Evolutionary conservation across 2,888 invertebrate species (phyloP).

Genomic region (Linnaemya tessellans): DNA sequence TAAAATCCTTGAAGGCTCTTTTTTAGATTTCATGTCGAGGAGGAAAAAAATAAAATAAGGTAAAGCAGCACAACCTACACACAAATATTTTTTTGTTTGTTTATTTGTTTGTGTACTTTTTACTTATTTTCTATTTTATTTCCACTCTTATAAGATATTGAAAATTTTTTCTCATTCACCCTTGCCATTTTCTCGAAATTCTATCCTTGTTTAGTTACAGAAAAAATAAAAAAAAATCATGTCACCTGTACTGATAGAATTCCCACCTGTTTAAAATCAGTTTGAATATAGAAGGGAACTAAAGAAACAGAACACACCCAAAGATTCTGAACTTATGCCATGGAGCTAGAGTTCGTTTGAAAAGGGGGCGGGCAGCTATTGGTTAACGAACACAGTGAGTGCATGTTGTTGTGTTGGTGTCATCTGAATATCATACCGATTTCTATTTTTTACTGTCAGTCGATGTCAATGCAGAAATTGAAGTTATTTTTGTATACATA

Average conservation of each 20-base stretch:
- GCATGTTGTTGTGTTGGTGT: neutral
- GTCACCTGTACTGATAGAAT: slow-evolving; percentile 59
- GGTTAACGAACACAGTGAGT: neutral
- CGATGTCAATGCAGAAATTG: slow-evolving; percentile 42
- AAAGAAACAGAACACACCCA: slow-evolving; percentile 44
- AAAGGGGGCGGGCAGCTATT: slow-evolving; percentile 1
- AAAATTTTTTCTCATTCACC: slow-evolving; percentile 19
- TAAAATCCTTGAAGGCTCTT: slow-evolving; percentile 72
- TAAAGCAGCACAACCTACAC: slow-evolving; percentile 40
- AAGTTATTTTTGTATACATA: slow-evolving; percentile 46
- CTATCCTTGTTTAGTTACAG: slow-evolving; percentile 31
- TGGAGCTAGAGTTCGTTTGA: neutral
- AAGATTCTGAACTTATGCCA: slow-evolving; percentile 3
- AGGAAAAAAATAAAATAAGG: slow-evolving; percentile 12
- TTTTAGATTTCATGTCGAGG: slow-evolving; percentile 40
- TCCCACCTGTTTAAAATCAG: slow-evolving; percentile 64
- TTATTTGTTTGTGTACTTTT: slow-evolving; percentile 10
- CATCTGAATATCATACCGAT: slow-evolving; percentile 30
- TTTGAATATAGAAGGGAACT: slow-evolving; percentile 16
- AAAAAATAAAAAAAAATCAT: slow-evolving; percentile 13
- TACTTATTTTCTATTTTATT: slow-evolving; percentile 1
- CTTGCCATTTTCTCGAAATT: slow-evolving; percentile 31
- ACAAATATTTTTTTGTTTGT: slow-evolving; percentile 49
- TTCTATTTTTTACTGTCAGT: slow-evolving; percentile 35
- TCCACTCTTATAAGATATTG: neutral